Percentiles rank a stretch among this genome's conserved stretches.
Evolutionary conservation across 2,113 vertebrate species (phyloP).

Genomic region (Patagioenas fasciata): DNA sequence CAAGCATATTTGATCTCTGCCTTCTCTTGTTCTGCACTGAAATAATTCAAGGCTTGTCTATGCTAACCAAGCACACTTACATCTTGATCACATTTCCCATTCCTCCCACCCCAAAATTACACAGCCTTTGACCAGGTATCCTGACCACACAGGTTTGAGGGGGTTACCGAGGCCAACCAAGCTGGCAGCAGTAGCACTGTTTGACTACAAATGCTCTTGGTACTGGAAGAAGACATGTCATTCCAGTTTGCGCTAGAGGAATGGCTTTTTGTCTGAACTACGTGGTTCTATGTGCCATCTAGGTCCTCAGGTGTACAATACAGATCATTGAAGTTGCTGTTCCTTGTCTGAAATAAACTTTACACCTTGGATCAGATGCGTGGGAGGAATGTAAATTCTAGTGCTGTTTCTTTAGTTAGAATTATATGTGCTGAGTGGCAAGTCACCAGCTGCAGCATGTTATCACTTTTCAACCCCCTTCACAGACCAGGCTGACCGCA

Average conservation of each 20-base stretch:
- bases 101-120: not conserved
- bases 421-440: not conserved
- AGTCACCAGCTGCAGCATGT: not conserved
- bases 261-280: not conserved
- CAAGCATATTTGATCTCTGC: not conserved
- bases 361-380: not conserved
- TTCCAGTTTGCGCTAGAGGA: not conserved
- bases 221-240: not conserved
- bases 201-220: not conserved
- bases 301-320: not conserved
- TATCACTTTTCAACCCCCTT: not conserved
- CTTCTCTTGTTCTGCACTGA: not conserved
- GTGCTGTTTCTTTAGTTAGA: not conserved
- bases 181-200: not conserved
- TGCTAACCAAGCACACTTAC: not conserved
- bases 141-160: accelerated
- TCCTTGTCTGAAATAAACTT: not conserved
- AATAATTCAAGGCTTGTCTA: not conserved
- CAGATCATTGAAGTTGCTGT: not conserved
- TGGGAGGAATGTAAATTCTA: not conserved
- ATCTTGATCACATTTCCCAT: not conserved
- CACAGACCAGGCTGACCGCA: not conserved
- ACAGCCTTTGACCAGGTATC: not conserved
- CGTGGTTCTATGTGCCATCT: not conserved
- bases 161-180: not conserved